Evolutionary conservation across 2,888 invertebrate genomes (phyloP).

Genomic region (Drosophila hamatofila): DNA sequence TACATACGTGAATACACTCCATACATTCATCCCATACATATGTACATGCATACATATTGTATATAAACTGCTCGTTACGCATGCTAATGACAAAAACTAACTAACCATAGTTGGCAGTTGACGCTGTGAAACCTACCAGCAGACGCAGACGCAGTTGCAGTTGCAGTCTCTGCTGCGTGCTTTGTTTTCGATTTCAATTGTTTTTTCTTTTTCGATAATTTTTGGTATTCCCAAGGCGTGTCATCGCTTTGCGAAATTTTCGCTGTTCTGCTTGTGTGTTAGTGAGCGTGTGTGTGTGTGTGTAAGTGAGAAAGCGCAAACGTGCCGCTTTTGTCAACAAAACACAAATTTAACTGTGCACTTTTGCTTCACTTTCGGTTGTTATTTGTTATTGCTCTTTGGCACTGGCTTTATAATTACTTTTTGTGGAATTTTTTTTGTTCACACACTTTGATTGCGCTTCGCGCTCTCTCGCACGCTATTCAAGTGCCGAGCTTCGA

Average conservation of each 20-base stretch:
- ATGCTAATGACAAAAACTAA: constrained; percentile 71
- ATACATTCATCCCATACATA: too few relatives aligned
- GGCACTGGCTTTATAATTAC: constrained; percentile 48
- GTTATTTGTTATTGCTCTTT: constrained; percentile 44
- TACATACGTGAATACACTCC: neutral
- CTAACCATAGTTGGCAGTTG: constrained; percentile 60
- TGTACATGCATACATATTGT: neutral
- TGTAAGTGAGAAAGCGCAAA: constrained; percentile 71
- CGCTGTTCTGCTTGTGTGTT: constrained; percentile 13
- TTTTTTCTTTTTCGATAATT: constrained; percentile 21
- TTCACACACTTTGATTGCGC: constrained; percentile 47
- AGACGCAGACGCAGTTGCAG: constrained; percentile 17
- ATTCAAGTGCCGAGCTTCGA: constrained; percentile 17
- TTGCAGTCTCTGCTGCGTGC: constrained; percentile 23
- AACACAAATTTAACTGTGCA: constrained; percentile 52
- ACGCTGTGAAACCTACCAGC: constrained; percentile 59
- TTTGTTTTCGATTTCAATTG: constrained; percentile 29
- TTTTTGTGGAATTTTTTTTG: constrained; percentile 37
- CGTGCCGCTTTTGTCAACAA: constrained; percentile 75
- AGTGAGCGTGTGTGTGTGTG: constrained; percentile 18
- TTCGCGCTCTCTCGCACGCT: constrained; percentile 26
- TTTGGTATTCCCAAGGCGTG: constrained; percentile 62
- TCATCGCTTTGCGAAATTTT: constrained; percentile 54
- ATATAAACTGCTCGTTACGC: constrained; percentile 44
- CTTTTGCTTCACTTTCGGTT: constrained; percentile 55